Percentiles rank a stretch among this genome's conserved stretches.
These are phyloP conservation scores for Brachionus rotundiformis DNA, from an alignment of 1,140 invertebrate species.

Conservation along the genomic window DNA sequence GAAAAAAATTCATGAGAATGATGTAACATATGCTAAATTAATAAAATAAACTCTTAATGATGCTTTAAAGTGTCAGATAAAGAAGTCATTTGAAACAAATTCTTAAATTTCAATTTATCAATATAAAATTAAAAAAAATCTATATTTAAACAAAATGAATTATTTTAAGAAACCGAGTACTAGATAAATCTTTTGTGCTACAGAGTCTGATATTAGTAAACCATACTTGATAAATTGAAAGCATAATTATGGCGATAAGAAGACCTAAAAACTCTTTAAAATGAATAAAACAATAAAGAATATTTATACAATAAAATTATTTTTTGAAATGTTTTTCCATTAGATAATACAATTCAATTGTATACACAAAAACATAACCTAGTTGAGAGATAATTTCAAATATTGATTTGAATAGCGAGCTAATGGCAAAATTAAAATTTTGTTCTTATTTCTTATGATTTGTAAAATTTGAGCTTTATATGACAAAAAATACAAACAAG, in stretches of 20 bases:
- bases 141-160: not conserved
- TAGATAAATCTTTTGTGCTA: not conserved
- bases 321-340: slow-evolving; percentile 30
- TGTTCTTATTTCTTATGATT: no score
- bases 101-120: not conserved
- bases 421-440: not conserved
- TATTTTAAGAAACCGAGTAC: no score
- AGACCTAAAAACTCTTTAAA: not conserved
- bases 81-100: not conserved
- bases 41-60: not conserved
- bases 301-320: not conserved
- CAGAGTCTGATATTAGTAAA: not conserved
- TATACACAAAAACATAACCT: slow-evolving; percentile 21
- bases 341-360: not conserved
- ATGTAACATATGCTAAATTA: not conserved
- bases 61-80: not conserved
- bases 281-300: slow-evolving; percentile 11
- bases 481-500: not conserved
- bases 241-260: not conserved
- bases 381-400: slow-evolving; percentile 23
- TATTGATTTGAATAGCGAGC: not conserved
- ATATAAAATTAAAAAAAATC: not conserved
- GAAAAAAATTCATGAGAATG: not conserved
- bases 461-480: not conserved
- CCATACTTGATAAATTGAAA: no score